Percentiles rank a stretch among this genome's conserved stretches.
Conservation (phyloP, 2,888 invertebrate species). For the Tolmerus cingulatus region DNA sequence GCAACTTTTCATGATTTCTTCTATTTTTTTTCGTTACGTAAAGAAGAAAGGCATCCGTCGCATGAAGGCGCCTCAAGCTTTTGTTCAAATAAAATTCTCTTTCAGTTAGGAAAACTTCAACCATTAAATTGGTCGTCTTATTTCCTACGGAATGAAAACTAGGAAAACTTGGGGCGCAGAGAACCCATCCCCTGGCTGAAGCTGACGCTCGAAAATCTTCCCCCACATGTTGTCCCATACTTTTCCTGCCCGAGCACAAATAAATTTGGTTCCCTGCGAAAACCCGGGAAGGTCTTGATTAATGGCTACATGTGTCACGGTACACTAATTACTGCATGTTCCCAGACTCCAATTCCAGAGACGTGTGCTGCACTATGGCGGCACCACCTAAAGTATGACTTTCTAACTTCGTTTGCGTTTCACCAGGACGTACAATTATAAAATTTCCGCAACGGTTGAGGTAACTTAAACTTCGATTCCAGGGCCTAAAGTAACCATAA, state of each 20-base stretch:
- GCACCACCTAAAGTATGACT: neutral
- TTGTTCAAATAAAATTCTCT: constrained; percentile 33
- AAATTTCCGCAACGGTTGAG: neutral
- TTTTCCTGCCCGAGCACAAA: constrained; percentile 14
- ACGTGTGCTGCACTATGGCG: constrained; percentile 6
- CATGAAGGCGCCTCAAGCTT: neutral
- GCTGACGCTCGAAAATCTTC: constrained; percentile 2
- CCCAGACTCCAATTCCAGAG: neutral
- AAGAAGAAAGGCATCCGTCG: neutral
- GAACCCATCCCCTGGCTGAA: neutral
- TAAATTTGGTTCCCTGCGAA: constrained; percentile 39
- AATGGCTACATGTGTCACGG: constrained; percentile 43
- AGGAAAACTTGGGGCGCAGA: neutral
- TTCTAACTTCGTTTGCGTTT: constrained; percentile 27
- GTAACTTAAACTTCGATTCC: neutral
- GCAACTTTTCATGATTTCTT: constrained; percentile 12
- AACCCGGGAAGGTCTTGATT: constrained; percentile 35
- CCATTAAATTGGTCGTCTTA: constrained; percentile 38
- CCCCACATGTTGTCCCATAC: constrained; percentile 42
- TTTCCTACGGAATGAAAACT: constrained; percentile 34
- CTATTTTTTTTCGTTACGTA: neutral
- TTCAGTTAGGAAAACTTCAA: constrained; percentile 32
- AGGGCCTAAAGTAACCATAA: neutral
- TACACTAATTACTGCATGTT: constrained; percentile 42
- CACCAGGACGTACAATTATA: constrained; percentile 16